Evolutionary conservation across 1,140 invertebrate genomes (phyloP).

Genomic region (Popillia japonica): DNA sequence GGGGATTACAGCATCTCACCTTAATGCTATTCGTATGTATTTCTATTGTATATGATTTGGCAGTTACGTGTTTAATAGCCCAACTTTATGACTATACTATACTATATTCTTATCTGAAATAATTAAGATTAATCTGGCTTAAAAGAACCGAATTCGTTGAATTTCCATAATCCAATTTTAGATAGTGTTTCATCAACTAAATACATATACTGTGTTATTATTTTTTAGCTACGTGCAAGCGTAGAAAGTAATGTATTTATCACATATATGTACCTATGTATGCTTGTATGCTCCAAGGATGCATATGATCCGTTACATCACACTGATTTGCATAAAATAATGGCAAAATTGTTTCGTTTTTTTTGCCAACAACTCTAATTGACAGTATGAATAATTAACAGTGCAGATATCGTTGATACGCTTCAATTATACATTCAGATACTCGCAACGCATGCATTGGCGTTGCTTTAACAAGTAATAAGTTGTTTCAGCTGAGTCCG

Average conservation of each 20-base stretch:
- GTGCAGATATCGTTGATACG: background rate
- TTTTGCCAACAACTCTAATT: background rate
- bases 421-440: background rate
- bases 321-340: background rate
- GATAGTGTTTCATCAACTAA: no score
- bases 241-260: background rate
- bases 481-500: no score
- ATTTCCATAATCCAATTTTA: background rate
- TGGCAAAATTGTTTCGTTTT: background rate
- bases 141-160: background rate
- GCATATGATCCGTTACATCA: background rate
- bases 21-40: no score
- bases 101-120: background rate
- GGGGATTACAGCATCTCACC: background rate
- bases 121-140: background rate
- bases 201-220: background rate
- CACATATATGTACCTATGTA: no score
- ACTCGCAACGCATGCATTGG: background rate
- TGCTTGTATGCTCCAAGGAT: background rate
- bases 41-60: background rate
- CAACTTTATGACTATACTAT: background rate
- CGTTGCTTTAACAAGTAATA: no score
- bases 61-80: background rate
- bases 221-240: background rate
- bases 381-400: conserved; percentile 2